Conservation (phyloP, 2,888 invertebrate species). For the Macropis europaea region DNA sequence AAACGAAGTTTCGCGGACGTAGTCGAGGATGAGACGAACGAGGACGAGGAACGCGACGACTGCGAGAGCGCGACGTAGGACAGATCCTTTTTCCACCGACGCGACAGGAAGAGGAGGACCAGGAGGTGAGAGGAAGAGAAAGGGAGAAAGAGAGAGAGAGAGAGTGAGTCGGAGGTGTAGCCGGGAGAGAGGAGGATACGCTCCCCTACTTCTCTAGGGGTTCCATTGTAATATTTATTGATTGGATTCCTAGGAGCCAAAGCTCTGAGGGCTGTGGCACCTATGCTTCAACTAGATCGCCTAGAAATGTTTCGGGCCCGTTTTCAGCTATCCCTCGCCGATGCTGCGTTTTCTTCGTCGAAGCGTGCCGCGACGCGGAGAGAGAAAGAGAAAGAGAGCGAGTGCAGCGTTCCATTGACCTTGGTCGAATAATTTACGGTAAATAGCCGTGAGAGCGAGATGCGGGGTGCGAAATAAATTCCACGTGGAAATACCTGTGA, state of each 20-base stretch:
- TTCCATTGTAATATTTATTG: conserved; percentile 80
- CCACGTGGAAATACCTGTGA: conserved; percentile 2
- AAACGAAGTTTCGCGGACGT: conserved; percentile 61
- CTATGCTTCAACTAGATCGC: conserved; percentile 64
- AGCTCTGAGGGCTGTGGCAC: conserved; percentile 66
- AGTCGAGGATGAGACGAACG: conserved; percentile 58
- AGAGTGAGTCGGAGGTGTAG: conserved; percentile 39
- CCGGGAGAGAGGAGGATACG: conserved; percentile 62
- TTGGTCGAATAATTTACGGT: conserved; percentile 46
- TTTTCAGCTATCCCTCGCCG: neutral
- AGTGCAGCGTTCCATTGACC: conserved; percentile 47
- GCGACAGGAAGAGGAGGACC: conserved; percentile 57
- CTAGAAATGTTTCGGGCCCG: conserved; percentile 42
- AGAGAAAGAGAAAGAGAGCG: too few relatives aligned
- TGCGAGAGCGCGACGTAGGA: conserved; percentile 63
- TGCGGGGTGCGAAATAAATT: conserved; percentile 11
- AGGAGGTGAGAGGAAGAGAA: conserved; percentile 28
- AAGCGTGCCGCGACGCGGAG: neutral
- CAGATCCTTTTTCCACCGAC: conserved; percentile 65
- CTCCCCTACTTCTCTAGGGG: conserved; percentile 74
- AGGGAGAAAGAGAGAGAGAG: conserved; percentile 29
- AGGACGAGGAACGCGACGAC: conserved; percentile 61
- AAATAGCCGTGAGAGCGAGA: conserved; percentile 24
- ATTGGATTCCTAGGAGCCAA: conserved; percentile 78
- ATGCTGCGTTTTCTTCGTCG: conserved; percentile 11